Base-by-base conservation (phyloP, 2,113 vertebrate genomes). In the Onychorhynchus coronatus region DNA sequence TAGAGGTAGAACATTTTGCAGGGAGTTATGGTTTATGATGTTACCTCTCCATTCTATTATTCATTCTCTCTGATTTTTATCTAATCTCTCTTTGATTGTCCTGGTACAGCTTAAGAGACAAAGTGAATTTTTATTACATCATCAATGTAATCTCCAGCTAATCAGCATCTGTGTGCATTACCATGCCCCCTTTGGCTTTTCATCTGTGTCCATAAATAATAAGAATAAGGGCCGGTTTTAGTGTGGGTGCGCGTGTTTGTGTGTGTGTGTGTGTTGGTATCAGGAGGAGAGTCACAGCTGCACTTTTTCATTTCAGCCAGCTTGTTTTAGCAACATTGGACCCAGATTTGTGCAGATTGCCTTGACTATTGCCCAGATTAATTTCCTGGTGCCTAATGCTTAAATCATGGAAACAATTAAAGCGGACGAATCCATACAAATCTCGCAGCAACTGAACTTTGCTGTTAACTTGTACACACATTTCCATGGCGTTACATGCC, bases 61-160 rank as follows among this genome's bases (percentile, higher is more conserved):
- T 98, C 97, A 97, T 97, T 97, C 95, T 93, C 95, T 95, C 94
- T 98, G 97, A 97, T 98, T 98, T 98, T 97, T 98, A 98, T 98
- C 97, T 98, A 98, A 98, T 98, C 97, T 97, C 82, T 95, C 97
- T 97, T 97, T 97, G 97, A 98, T 98, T 97, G 97, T 97, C 94
- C 97, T 96, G 93, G 86, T 97, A 95, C 98, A 97, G 96, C 93
- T 98, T 98, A 98, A 97, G 96, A 98, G 97, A 98, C 97, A 98
- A 98, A 98, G 98, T 98, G 97, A 98, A 97, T 98, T 98, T 98
- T 98, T 98, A 98, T 98, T 98, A 97, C 98, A 98, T 98, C 98
- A 98, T 98, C 98, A 98, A 98, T 98, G 98, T 98, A 97, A 98
- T 98, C 98, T 97, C 97, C 93, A 97, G 97, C 96, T 98, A 98